Evolutionary conservation across 2,113 vertebrate genomes (phyloP).

Genomic region (Rhadina sibilatrix): DNA sequence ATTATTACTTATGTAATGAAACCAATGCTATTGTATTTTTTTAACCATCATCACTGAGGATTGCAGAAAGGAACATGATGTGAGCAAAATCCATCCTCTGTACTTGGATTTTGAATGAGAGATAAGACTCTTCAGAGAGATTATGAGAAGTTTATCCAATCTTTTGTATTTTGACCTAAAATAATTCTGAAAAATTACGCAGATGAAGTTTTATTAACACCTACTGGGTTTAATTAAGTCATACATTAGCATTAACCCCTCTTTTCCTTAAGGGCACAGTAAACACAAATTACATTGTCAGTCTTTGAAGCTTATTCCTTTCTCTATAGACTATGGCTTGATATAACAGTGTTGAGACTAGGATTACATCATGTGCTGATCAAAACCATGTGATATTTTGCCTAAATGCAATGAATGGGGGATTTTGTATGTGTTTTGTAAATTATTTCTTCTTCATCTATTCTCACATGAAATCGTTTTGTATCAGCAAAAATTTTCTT

Average conservation of each 20-base stretch:
- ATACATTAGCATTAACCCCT: neutral
- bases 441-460: neutral
- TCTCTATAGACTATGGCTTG: neutral
- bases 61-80: neutral
- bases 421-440: neutral
- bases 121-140: neutral
- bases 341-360: neutral
- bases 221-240: neutral
- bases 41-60: neutral
- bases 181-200: neutral
- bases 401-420: neutral
- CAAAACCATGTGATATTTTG: neutral
- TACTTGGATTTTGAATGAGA: neutral
- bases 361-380: neutral
- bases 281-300: neutral
- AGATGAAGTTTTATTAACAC: neutral
- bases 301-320: neutral
- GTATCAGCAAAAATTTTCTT: neutral
- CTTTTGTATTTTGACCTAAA: neutral
- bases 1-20: neutral
- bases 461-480: neutral
- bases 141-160: neutral
- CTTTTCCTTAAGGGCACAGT: neutral
- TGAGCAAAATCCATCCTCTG: rapidly evolving
- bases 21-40: neutral